A percentile compares a stretch with the other conserved stretches of the same genome.
Evolutionary conservation across 2,888 invertebrate genomes (phyloP).

Genomic region (Synanthedon formicaeformis): DNA sequence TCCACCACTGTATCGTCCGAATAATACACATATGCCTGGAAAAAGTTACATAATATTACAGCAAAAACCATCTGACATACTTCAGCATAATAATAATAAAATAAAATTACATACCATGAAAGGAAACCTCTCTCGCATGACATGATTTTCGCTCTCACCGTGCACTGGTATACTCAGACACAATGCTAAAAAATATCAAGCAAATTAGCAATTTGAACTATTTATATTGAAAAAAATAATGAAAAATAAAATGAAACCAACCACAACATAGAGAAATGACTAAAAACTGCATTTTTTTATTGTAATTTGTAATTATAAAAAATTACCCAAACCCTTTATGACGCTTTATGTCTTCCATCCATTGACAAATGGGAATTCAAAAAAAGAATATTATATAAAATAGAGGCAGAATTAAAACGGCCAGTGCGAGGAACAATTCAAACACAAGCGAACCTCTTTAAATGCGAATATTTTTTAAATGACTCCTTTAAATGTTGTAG

Average conservation of each 20-base stretch:
- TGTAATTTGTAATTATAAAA: too few species aligned
- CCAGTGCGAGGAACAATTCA: neutral
- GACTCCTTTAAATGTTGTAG: constrained; percentile 19
- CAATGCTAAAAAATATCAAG: constrained; percentile 18
- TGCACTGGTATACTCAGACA: constrained; percentile 20
- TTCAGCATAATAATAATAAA: too few species aligned
- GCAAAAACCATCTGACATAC: too few species aligned
- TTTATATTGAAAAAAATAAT: neutral
- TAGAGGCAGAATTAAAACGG: neutral
- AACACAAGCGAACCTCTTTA: neutral
- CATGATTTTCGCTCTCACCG: constrained; percentile 32
- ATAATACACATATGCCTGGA: constrained; percentile 53
- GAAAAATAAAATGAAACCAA: constrained; percentile 17
- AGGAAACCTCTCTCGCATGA: constrained; percentile 37
- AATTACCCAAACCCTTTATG: too few species aligned
- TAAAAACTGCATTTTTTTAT: constrained; percentile 35
- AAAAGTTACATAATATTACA: neutral
- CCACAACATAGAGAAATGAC: constrained; percentile 33
- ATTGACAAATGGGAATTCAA: constrained; percentile 38
- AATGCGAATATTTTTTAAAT: neutral
- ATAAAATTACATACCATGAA: constrained; percentile 35
- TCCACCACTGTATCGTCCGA: constrained; percentile 40
- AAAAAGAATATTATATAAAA: constrained; percentile 37
- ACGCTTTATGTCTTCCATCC: constrained; percentile 4
- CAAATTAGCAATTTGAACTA: constrained; percentile 8